Conservation (phyloP, 2,113 vertebrate species). For the Panthera tigris region DNA sequence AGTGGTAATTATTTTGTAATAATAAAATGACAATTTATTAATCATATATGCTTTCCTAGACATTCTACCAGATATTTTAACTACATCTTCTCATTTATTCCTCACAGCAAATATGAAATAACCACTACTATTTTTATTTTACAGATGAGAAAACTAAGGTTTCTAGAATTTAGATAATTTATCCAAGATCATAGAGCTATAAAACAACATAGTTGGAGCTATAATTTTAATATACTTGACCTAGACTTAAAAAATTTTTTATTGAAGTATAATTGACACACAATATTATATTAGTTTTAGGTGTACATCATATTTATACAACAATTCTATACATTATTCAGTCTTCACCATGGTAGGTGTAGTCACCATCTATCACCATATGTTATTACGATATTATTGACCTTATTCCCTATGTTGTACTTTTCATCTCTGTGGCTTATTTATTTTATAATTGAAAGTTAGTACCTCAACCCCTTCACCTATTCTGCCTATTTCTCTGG, state of each 20-base stretch:
- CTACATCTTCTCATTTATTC: neutral
- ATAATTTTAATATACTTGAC: neutral
- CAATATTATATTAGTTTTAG: neutral
- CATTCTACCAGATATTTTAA: neutral
- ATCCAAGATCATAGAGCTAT: neutral
- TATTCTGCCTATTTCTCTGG: neutral
- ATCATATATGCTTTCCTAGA: neutral
- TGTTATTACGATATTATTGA: neutral
- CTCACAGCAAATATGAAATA: neutral
- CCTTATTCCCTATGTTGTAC: neutral
- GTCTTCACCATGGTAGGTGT: neutral
- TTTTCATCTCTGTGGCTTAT: neutral
- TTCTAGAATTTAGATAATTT: neutral
- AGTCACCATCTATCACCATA: neutral
- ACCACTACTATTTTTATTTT: neutral
- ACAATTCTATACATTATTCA: neutral
- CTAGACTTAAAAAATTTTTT: neutral
- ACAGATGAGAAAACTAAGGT: neutral
- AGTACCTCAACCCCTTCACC: neutral
- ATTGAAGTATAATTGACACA: neutral
- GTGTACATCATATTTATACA: neutral
- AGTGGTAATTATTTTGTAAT: neutral
- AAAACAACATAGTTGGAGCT: neutral
- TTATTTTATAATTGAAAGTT: neutral
- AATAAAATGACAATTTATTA: neutral